Conservation (phyloP, 2,888 invertebrate genomes). For the Lumbricus terrestris region DNA sequence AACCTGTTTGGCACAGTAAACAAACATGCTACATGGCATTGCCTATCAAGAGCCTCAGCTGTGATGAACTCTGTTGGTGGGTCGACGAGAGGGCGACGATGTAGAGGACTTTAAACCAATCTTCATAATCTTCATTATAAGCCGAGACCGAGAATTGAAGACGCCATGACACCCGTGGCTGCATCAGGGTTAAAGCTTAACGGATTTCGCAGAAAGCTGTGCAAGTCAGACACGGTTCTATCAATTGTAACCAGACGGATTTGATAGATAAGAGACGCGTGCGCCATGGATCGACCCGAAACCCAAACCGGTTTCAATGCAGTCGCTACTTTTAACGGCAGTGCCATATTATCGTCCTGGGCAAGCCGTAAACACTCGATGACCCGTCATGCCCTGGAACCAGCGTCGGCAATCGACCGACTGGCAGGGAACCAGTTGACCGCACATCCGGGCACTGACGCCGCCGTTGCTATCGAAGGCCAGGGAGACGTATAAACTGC, state of each 20-base stretch:
- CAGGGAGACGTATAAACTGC: not conserved
- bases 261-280: not conserved
- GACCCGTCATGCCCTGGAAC: not conserved
- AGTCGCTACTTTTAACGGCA: not conserved
- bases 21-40: too few relatives aligned
- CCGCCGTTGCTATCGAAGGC: not conserved
- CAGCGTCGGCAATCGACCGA: not conserved
- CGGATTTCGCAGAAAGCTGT: too few relatives aligned
- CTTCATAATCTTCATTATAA: too few relatives aligned
- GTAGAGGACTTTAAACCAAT: too few relatives aligned
- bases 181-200: too few relatives aligned
- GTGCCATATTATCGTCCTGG: not conserved
- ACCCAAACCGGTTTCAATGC: not conserved
- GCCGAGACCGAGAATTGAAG: too few relatives aligned
- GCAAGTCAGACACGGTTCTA: too few relatives aligned
- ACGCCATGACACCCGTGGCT: too few relatives aligned
- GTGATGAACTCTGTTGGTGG: too few relatives aligned
- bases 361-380: not conserved
- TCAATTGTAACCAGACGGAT: not conserved
- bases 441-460: not conserved
- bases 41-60: too few relatives aligned
- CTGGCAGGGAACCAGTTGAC: constrained; percentile 3
- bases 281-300: not conserved
- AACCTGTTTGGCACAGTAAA: too few relatives aligned
- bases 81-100: too few relatives aligned